phyloP scores from a whole-genome alignment of 2,113 vertebrate species.

The Grallaria varia region DNA sequence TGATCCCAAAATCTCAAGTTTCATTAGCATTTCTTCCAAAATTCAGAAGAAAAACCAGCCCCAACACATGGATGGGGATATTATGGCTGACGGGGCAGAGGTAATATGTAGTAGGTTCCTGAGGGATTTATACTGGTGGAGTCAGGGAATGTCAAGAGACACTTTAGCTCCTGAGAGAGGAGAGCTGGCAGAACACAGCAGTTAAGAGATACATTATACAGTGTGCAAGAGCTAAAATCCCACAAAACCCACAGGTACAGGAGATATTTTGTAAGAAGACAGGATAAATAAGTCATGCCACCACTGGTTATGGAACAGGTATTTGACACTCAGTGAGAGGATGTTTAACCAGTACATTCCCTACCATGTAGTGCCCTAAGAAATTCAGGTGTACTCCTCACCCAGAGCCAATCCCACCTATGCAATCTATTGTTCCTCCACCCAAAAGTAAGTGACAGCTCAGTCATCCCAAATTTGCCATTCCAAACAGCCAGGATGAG shows the following conservation, averaged over 20 bases:
- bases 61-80: background rate
- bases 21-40: background rate
- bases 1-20: background rate
- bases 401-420: background rate
- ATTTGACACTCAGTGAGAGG: background rate
- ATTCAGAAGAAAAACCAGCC: background rate
- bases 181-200: background rate
- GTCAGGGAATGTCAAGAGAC: background rate
- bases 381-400: background rate
- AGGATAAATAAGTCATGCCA: background rate
- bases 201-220: background rate
- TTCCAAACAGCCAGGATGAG: background rate
- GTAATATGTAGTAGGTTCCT: fast-evolving
- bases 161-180: background rate
- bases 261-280: background rate
- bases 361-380: background rate
- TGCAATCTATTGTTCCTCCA: background rate
- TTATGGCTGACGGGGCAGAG: background rate
- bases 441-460: background rate
- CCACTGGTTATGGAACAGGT: background rate
- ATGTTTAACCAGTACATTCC: background rate
- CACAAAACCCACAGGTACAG: fast-evolving
- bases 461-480: background rate
- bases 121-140: background rate
- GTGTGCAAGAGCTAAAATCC: background rate